phyloP scores from a whole-genome alignment of 2,113 vertebrate genomes.

The Brachyistius frenatus region DNA sequence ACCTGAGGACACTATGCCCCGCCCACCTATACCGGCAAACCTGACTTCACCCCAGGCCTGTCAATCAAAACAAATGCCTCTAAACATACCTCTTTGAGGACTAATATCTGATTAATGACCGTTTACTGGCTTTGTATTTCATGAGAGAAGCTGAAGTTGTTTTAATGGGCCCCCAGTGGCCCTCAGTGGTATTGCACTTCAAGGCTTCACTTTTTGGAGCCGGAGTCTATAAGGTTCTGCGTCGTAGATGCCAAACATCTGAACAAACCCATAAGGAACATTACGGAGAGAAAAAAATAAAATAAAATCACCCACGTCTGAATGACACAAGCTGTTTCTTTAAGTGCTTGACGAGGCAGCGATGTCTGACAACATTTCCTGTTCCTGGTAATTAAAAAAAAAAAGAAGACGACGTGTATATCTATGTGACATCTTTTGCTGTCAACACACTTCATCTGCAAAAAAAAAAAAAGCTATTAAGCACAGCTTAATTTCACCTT shows the following conservation, averaged over 20 bases:
- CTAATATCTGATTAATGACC: too few relatives aligned
- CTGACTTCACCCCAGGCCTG: too few relatives aligned
- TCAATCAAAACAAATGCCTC: too few relatives aligned
- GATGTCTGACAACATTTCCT: background rate
- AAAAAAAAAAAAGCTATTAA: conserved; percentile 9
- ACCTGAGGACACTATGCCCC: too few relatives aligned
- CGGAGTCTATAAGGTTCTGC: too few relatives aligned
- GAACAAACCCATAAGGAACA: background rate
- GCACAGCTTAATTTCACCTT: conserved; percentile 23
- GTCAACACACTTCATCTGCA: background rate
- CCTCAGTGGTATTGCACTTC: too few relatives aligned
- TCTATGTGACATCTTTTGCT: background rate
- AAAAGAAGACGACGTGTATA: background rate
- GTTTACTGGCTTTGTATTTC: too few relatives aligned
- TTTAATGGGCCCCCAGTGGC: too few relatives aligned
- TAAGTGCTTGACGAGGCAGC: background rate
- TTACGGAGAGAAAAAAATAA: background rate
- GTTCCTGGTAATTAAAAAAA: background rate
- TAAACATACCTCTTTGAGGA: too few relatives aligned
- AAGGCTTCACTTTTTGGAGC: too few relatives aligned
- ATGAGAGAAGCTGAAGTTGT: too few relatives aligned
- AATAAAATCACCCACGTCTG: background rate
- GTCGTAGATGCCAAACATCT: background rate
- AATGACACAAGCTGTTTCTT: background rate
- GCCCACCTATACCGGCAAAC: too few relatives aligned